Conservation (phyloP, 2,888 invertebrate genomes). For the Polyploca ridens region DNA sequence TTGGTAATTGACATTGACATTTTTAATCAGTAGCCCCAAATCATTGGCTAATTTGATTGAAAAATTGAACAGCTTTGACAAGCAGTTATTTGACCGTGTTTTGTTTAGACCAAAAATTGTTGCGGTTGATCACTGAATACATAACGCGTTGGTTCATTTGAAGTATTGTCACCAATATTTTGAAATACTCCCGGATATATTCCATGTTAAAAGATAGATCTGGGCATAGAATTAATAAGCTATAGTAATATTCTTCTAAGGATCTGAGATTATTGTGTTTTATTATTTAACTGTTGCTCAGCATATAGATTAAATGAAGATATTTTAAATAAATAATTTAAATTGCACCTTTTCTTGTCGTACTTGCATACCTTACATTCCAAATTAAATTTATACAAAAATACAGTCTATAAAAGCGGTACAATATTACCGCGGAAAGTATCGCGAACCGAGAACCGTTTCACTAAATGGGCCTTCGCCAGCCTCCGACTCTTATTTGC, state of each 20-base stretch:
- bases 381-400: background rate
- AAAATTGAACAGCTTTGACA: constrained; percentile 38
- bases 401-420: background rate
- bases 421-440: constrained; percentile 7
- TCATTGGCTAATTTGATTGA: constrained; percentile 36
- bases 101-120: constrained; percentile 30
- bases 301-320: too few relatives aligned
- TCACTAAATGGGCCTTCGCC: constrained; percentile 2
- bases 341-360: background rate
- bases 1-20: constrained; percentile 47
- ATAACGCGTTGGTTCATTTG: background rate
- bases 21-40: constrained; percentile 34
- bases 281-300: too few relatives aligned
- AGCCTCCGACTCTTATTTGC: constrained; percentile 10
- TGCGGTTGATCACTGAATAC: background rate
- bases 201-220: background rate
- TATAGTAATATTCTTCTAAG: too few relatives aligned
- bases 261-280: too few relatives aligned
- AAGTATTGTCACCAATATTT: background rate
- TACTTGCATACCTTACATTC: background rate
- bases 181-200: background rate
- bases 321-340: background rate
- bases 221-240: too few relatives aligned
- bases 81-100: constrained; percentile 38
- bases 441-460: constrained; percentile 5